Evolutionary conservation across 2,797 vertebrate genomes (phyloP).

Genomic region (Mus caroli): DNA sequence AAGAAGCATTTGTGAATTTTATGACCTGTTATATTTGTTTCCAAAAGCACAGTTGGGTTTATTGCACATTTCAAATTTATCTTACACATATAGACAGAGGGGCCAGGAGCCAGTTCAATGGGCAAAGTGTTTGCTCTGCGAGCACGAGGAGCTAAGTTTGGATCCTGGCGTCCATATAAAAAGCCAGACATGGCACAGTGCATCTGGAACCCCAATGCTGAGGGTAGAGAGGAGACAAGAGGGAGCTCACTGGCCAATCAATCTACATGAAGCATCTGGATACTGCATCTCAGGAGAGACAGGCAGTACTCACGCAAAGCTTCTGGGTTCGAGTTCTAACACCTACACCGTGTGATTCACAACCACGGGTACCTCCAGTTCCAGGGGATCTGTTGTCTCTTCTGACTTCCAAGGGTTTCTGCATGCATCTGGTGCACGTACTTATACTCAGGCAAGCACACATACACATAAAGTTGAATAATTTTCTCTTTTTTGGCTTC

Average conservation of each 20-base stretch:
- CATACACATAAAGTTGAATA: neutral
- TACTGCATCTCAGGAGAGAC: neutral
- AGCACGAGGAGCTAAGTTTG: neutral
- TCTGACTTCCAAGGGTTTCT: neutral
- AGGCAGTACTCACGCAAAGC: neutral
- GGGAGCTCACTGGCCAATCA: neutral
- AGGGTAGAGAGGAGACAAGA: neutral
- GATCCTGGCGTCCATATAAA: neutral
- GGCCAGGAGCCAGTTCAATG: neutral
- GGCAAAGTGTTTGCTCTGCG: neutral
- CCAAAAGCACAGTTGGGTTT: constrained; percentile 61
- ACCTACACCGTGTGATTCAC: neutral
- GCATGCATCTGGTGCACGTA: neutral
- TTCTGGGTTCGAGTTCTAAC: neutral
- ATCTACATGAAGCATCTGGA: neutral
- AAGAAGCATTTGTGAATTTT: constrained; percentile 79
- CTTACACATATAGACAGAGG: constrained; percentile 38
- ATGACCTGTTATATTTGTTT: constrained; percentile 70
- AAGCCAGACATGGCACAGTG: neutral
- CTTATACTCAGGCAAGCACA: neutral
- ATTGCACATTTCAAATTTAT: constrained; percentile 68
- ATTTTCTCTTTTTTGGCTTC: neutral
- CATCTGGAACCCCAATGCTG: neutral
- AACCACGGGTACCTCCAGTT: neutral
- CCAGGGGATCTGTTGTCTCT: neutral